Conservation (phyloP, 1,140 invertebrate species). For the Drosophila novamexicana region DNA sequence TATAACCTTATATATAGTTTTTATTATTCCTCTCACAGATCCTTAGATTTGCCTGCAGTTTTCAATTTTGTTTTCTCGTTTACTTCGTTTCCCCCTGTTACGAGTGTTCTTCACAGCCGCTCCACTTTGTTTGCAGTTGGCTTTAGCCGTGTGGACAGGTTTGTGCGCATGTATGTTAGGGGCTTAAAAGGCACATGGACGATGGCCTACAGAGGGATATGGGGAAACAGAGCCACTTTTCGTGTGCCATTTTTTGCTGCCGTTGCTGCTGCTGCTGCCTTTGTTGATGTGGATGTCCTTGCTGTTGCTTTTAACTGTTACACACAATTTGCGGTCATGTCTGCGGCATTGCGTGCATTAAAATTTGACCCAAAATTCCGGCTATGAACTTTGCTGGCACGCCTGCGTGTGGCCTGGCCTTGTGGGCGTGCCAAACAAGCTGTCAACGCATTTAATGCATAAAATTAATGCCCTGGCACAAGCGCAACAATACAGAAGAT, state of each 20-base stretch:
- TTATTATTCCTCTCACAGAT: neutral
- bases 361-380: slow-evolving; percentile 47
- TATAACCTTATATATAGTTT: neutral
- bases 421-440: slow-evolving; percentile 49
- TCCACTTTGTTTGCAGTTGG: slow-evolving; percentile 35
- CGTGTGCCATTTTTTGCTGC: slow-evolving; percentile 42
- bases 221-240: slow-evolving; percentile 23
- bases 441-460: slow-evolving; percentile 57
- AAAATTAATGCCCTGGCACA: slow-evolving; percentile 40
- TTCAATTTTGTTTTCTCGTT: neutral
- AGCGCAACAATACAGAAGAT: slow-evolving; percentile 14
- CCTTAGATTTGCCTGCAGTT: neutral
- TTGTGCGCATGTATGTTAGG: slow-evolving; percentile 6
- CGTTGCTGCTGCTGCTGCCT: slow-evolving; percentile 2
- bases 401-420: slow-evolving; percentile 24
- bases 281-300: slow-evolving; percentile 23
- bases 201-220: neutral
- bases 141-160: slow-evolving; percentile 27
- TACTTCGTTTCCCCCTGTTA: neutral
- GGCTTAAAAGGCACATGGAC: slow-evolving; percentile 22
- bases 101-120: slow-evolving; percentile 3
- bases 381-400: slow-evolving; percentile 33
- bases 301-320: slow-evolving; percentile 26
- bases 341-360: slow-evolving; percentile 58
- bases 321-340: slow-evolving; percentile 51